A percentile compares a stretch with the other conserved stretches of the same genome.
phyloP scores from a whole-genome alignment of 2,113 vertebrate species.

The Macrotus californicus region DNA sequence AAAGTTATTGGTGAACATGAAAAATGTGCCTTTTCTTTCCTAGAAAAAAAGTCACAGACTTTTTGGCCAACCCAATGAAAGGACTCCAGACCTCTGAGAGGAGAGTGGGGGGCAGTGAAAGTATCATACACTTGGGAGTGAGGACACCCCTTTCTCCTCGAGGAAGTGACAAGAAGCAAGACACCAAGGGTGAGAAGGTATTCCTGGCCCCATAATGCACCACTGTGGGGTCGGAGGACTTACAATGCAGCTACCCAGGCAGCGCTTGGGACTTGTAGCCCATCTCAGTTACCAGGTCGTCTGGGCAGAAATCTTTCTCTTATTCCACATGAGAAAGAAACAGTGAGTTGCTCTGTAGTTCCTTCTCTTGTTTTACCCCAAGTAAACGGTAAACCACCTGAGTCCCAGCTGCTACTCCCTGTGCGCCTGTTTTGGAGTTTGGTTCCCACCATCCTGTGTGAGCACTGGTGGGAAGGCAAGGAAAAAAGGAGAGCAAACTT shows the following conservation, averaged over 20 bases:
- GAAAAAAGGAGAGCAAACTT: neutral
- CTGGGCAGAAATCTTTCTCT: neutral
- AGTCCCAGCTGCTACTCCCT: neutral
- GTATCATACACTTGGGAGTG: neutral
- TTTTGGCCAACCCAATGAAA: neutral
- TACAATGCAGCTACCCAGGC: rapidly evolving
- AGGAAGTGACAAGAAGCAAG: neutral
- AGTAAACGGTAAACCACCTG: neutral
- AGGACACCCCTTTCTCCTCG: neutral
- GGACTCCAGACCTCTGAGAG: neutral
- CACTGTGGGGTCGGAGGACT: neutral
- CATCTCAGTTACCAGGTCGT: neutral
- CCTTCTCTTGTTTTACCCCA: neutral
- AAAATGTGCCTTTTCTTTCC: no score
- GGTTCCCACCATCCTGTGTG: neutral
- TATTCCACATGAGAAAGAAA: neutral
- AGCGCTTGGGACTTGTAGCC: rapidly evolving
- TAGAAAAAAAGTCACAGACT: no score
- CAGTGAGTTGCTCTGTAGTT: neutral
- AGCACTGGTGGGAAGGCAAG: neutral
- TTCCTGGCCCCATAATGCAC: neutral
- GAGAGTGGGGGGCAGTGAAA: neutral
- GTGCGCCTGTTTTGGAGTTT: neutral
- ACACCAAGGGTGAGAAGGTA: neutral
- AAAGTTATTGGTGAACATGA: no score